These are phyloP conservation scores for Phymastichus coffea DNA, from an alignment of 1,140 invertebrate species.

Conservation along the genomic window DNA sequence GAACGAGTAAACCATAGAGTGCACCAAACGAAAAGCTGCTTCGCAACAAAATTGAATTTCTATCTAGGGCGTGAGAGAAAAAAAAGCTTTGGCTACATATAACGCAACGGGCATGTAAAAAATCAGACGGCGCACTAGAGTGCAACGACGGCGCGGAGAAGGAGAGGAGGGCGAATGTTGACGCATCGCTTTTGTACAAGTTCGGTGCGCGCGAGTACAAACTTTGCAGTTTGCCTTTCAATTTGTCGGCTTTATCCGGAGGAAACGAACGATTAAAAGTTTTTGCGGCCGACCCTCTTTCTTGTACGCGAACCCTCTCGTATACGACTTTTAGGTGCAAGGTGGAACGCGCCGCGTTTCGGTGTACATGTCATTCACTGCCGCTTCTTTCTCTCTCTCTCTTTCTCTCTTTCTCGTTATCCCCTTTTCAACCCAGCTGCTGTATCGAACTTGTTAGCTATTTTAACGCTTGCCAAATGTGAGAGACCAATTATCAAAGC, in stretches of 20 bases:
- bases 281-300: conserved; percentile 27
- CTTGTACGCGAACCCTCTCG: neutral
- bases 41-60: conserved; percentile 20
- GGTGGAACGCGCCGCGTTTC: too few species aligned
- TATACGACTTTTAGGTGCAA: neutral
- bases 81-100: neutral
- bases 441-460: too few species aligned
- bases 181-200: conserved; percentile 28
- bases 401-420: too few species aligned
- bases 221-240: conserved; percentile 40
- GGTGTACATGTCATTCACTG: too few species aligned
- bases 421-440: too few species aligned
- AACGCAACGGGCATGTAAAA: neutral
- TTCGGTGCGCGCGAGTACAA: conserved; percentile 18
- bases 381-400: too few species aligned
- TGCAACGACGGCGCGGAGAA: neutral
- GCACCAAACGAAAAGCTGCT: conserved; percentile 18
- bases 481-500: too few species aligned
- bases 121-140: neutral
- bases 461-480: too few species aligned
- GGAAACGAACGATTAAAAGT: conserved; percentile 39
- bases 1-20: conserved; percentile 8
- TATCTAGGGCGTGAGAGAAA: neutral
- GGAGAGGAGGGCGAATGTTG: conserved; percentile 27
- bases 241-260: conserved; percentile 36